Base-by-base conservation (phyloP, 2,888 invertebrate genomes). In the Alentia gelatinosa region DNA sequence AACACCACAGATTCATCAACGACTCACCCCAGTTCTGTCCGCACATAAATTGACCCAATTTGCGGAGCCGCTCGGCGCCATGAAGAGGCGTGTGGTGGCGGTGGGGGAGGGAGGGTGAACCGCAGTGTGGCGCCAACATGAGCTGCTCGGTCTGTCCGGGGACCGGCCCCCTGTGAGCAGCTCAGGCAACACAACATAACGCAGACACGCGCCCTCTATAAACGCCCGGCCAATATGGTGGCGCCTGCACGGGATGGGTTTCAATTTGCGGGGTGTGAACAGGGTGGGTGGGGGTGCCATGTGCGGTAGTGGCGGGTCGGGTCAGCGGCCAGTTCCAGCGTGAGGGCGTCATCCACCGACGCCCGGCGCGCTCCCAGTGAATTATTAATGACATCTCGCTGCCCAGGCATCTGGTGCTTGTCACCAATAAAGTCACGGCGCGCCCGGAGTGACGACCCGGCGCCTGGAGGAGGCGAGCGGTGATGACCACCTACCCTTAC, bases 1-100 rank as follows among this genome's bases (percentile, higher is more conserved):
- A 79, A 79, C 35, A 35, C 9, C 79, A 79, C 19, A 35, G 9
- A 7, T 15, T 26, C 7, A 79, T 3, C 37, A 35, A n/a, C 39
- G 19, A 4, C 9, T 79, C 74, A 4, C 7, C 35, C 23, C 74
- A 3, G 74, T 5, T 39, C 39, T 79, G 79, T 9, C 39, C 79
- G 15, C 79, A 79, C 79, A 79, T 79, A 79, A 79, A 35, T 79
- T 79, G 79, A 79, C 79, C 79, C 79, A 79, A 37, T 79, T 79
- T 79, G 37, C 79, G 15, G 74, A 26, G 79, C 79, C 35, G 39
- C 79, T 23, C 39, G n/a, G 23, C 47, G 9, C 47, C 47, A 47
- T 19, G 9, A 9, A 47, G 9, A 9, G 47, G 9, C n/a, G 26
- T 74, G 30, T 12, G 30, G 68, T n/a, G 68, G 68, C 23, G 26